phyloP scores from a whole-genome alignment of 2,888 invertebrate species.

The Ptilodon capucinus region DNA sequence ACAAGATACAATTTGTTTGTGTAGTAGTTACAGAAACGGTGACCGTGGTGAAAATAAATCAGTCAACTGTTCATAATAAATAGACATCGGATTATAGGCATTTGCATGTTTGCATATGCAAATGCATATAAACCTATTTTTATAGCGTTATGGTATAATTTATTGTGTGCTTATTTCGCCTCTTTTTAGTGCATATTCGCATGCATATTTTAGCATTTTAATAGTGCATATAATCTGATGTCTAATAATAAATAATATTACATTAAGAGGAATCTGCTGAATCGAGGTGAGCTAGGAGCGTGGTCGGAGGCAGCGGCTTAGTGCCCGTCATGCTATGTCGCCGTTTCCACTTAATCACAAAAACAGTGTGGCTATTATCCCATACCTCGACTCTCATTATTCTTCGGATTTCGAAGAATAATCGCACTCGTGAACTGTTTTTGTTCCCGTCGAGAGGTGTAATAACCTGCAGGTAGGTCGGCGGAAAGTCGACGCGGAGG shows the following conservation, averaged over 20 bases:
- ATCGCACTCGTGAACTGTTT: slow-evolving; percentile 54
- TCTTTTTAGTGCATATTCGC: too few species aligned
- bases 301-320: slow-evolving; percentile 14
- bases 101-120: too few species aligned
- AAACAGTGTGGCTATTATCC: slow-evolving; percentile 43
- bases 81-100: too few species aligned
- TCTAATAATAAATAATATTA: too few species aligned
- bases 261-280: neutral
- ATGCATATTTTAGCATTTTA: too few species aligned
- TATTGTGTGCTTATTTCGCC: too few species aligned
- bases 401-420: slow-evolving; percentile 49
- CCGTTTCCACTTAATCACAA: slow-evolving; percentile 22
- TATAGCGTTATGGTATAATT: too few species aligned
- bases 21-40: neutral
- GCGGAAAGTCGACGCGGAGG: slow-evolving; percentile 64
- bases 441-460: slow-evolving; percentile 61
- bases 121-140: too few species aligned
- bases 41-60: too few species aligned
- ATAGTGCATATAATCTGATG: too few species aligned
- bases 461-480: slow-evolving; percentile 76
- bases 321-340: slow-evolving; percentile 44
- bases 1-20: neutral
- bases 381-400: slow-evolving; percentile 38
- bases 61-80: too few species aligned
- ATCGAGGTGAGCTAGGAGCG: neutral